Evolutionary conservation across 2,888 invertebrate species (phyloP).

Genomic region (Keiferia lycopersicella): DNA sequence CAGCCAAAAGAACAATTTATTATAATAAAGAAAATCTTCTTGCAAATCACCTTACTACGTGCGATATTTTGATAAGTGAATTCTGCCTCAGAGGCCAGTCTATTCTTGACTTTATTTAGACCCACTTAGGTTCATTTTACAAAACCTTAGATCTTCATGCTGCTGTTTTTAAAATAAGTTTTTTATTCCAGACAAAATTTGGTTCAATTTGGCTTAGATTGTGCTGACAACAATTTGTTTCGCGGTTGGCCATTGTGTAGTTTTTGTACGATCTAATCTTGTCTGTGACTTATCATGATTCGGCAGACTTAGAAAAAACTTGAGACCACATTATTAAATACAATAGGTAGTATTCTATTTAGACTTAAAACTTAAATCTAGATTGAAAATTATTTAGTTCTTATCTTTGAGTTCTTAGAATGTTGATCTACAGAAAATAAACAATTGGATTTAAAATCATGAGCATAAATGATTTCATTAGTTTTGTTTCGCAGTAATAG

Average conservation of each 20-base stretch:
- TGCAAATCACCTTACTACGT: conserved; percentile 9
- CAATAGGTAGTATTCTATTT: neutral
- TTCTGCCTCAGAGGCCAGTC: neutral
- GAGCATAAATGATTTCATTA: neutral
- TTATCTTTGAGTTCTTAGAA: neutral
- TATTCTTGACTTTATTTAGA: neutral
- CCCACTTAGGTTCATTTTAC: neutral
- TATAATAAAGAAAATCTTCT: neutral
- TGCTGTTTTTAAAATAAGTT: conserved; percentile 1
- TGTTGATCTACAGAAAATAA: neutral
- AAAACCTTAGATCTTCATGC: neutral
- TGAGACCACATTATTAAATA: conserved; percentile 33
- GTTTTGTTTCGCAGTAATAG: neutral
- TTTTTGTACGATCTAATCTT: conserved; percentile 16
- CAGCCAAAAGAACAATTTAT: conserved; percentile 5
- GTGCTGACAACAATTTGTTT: conserved; percentile 8
- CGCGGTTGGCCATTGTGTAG: conserved; percentile 15
- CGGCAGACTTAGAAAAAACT: conserved; percentile 46
- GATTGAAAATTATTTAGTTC: conserved; percentile 1
- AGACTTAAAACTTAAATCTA: neutral
- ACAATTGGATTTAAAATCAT: neutral
- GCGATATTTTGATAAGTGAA: conserved; percentile 1
- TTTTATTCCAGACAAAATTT: conserved; percentile 2
- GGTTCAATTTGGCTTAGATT: neutral
- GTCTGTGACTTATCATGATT: conserved; percentile 35